phyloP scores from a whole-genome alignment of 2,113 vertebrate species.

The Sapajus apella region DNA sequence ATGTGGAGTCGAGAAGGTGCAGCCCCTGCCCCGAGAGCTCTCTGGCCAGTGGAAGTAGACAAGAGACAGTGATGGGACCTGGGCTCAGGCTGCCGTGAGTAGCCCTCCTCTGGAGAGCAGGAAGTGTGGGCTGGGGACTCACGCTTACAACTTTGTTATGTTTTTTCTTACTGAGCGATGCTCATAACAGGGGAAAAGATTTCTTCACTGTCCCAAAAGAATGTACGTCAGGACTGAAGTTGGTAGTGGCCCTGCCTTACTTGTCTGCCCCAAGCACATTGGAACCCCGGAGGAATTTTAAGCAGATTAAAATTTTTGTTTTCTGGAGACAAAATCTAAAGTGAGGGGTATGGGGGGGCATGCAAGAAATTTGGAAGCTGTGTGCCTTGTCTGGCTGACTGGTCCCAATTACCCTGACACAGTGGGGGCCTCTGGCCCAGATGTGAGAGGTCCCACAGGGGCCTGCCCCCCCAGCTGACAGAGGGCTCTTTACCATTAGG shows the following conservation, averaged over 20 bases:
- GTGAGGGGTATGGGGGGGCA: not conserved
- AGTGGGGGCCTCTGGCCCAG: not conserved
- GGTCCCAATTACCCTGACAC: not conserved
- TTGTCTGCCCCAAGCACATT: not conserved
- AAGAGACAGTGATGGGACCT: not conserved
- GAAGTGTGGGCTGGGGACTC: not conserved
- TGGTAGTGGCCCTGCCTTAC: not conserved
- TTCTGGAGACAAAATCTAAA: not conserved
- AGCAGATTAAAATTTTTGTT: slow-evolving; percentile 17
- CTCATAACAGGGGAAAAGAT: not conserved
- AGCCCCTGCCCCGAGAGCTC: not conserved
- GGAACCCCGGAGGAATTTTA: not conserved
- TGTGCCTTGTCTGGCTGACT: not conserved
- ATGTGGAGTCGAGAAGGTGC: not conserved
- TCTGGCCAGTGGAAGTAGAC: too few relatives aligned
- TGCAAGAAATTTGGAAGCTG: not conserved
- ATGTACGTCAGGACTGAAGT: not conserved
- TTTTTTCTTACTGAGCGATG: not conserved
- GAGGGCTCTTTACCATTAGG: not conserved
- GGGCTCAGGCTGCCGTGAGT: rapidly evolving
- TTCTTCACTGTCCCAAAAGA: not conserved
- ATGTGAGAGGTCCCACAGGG: not conserved
- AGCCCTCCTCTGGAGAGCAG: not conserved
- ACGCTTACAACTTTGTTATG: not conserved
- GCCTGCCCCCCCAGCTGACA: not conserved